These are phyloP conservation scores for Ormyrus rosae DNA, from an alignment of 2,888 invertebrate species.

Conservation along the genomic window DNA sequence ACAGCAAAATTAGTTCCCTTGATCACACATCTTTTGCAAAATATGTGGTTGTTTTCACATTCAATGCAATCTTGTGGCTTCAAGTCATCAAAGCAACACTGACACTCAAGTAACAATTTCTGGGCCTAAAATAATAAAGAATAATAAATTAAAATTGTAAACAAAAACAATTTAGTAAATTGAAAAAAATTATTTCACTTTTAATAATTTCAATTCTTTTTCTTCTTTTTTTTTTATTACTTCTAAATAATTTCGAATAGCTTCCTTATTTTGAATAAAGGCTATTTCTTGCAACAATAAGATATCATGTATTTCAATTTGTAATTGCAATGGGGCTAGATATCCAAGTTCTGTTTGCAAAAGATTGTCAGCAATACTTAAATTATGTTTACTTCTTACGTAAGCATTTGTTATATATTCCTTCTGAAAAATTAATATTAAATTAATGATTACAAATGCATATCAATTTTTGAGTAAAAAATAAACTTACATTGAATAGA, in stretches of 20 bases:
- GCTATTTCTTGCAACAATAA: conserved; percentile 68
- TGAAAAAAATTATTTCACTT: conserved; percentile 61
- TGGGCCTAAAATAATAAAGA: conserved; percentile 16
- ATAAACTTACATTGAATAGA: conserved; percentile 53
- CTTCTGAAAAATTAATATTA: conserved; percentile 9
- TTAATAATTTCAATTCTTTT: conserved; percentile 67
- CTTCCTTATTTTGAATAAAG: conserved; percentile 67
- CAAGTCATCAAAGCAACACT: conserved; percentile 79
- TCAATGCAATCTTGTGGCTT: conserved; percentile 72
- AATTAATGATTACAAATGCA: too few species aligned
- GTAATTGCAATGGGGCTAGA: neutral
- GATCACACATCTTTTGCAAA: conserved; percentile 75
- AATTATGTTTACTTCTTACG: conserved; percentile 27
- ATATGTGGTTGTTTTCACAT: conserved; percentile 76
- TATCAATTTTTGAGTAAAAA: neutral
- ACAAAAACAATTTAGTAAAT: neutral
- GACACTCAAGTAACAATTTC: conserved; percentile 75
- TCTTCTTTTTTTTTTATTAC: conserved; percentile 67
- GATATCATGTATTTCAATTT: conserved; percentile 23
- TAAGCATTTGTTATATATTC: conserved; percentile 4
- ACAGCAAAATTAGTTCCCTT: conserved; percentile 73
- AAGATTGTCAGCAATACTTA: conserved; percentile 9
- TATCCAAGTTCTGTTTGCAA: neutral
- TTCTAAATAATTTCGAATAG: conserved; percentile 67
- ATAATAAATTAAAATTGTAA: neutral